phyloP scores from a whole-genome alignment of 2,797 vertebrate species.

The Podarcis siculus region DNA sequence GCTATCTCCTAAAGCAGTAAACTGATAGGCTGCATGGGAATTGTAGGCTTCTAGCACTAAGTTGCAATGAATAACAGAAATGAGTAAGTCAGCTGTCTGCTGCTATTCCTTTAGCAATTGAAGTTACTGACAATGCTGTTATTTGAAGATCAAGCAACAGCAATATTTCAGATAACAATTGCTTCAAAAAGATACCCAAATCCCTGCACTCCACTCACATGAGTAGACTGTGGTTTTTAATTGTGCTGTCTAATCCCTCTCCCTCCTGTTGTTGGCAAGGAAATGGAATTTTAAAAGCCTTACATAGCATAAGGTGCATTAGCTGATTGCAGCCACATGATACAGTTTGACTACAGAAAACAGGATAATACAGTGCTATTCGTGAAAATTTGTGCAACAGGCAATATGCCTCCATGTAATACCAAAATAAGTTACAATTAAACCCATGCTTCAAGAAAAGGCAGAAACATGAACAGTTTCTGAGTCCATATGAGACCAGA shows the following conservation, averaged over 20 bases:
- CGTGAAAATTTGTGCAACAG: not conserved
- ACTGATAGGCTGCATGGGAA: not conserved
- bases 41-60: not conserved
- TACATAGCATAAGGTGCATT: not conserved
- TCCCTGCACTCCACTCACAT: not conserved
- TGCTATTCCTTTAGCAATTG: not conserved
- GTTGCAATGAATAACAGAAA: not conserved
- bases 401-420: not conserved
- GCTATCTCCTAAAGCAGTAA: not conserved
- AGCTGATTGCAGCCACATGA: not conserved
- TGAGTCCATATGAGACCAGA: not conserved
- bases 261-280: not conserved
- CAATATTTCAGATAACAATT: not conserved
- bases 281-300: constrained; percentile 18
- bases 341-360: constrained; percentile 1
- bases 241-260: not conserved
- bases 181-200: not conserved
- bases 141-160: not conserved
- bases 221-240: not conserved
- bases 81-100: not conserved
- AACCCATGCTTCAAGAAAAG: not conserved
- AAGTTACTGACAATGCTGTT: not conserved
- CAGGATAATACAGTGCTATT: not conserved
- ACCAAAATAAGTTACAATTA: not conserved
- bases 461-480: not conserved